A percentile compares a stretch with the other conserved stretches of the same genome.
Conservation (phyloP, 2,888 invertebrate species). For the Anarsia innoxiella region DNA sequence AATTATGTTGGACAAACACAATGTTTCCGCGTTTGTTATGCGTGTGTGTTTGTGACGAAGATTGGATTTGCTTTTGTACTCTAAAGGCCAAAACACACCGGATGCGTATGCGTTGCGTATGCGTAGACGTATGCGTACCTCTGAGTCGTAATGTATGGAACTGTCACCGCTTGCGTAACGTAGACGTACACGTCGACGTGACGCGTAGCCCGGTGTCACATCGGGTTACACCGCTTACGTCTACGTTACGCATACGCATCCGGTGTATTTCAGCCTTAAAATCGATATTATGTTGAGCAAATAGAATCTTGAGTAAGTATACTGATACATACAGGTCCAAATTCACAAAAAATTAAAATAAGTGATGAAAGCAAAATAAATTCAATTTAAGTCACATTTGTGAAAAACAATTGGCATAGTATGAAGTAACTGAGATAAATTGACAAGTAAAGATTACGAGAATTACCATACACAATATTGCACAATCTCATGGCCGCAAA, state of each 20-base stretch:
- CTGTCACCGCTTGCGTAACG: no score
- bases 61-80: not conserved
- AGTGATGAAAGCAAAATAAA: not conserved
- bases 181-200: no score
- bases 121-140: not conserved
- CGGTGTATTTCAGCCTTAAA: not conserved
- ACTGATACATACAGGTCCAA: no score
- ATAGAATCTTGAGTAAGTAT: no score
- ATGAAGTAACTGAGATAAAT: not conserved
- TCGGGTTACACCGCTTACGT: no score
- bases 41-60: conserved; percentile 24
- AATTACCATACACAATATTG: conserved; percentile 33
- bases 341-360: not conserved
- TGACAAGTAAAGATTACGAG: conserved; percentile 13
- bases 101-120: not conserved
- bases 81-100: not conserved
- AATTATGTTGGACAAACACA: conserved; percentile 62
- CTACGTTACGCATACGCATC: not conserved
- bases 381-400: not conserved
- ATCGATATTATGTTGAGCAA: not conserved
- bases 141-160: no score
- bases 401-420: not conserved
- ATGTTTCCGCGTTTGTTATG: conserved; percentile 46
- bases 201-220: no score
- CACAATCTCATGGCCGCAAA: conserved; percentile 49